Percentiles rank a stretch among this genome's conserved stretches.
These are phyloP conservation scores for Neoascia interrupta DNA, from an alignment of 2,888 invertebrate genomes.

Conservation along the genomic window DNA sequence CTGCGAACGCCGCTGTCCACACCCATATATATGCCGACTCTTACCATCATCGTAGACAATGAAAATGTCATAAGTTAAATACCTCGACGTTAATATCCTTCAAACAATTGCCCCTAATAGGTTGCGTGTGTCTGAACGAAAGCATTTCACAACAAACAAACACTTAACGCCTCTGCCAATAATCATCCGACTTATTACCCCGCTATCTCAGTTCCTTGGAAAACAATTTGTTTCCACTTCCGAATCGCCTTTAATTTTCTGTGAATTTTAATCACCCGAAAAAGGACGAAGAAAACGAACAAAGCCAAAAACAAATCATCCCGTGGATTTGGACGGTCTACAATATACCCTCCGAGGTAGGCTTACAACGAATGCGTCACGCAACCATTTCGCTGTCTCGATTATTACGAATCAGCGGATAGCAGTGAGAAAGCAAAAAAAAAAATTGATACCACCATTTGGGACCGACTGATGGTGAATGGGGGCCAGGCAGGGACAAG, in stretches of 20 bases:
- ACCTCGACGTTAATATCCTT: slow-evolving; percentile 22
- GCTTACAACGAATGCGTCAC: slow-evolving; percentile 45
- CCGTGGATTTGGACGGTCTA: slow-evolving; percentile 36
- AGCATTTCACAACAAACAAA: slow-evolving; percentile 60
- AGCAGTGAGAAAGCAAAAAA: slow-evolving; percentile 9
- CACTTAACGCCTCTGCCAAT: slow-evolving; percentile 68
- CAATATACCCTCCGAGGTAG: slow-evolving; percentile 9
- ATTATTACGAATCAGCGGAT: slow-evolving; percentile 47
- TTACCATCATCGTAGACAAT: background rate
- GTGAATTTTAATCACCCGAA: slow-evolving; percentile 67
- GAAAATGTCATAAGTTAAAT: slow-evolving; percentile 27
- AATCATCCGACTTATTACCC: slow-evolving; percentile 63
- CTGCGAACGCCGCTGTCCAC: too few species aligned
- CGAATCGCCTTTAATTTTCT: slow-evolving; percentile 63
- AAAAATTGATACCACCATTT: slow-evolving; percentile 40
- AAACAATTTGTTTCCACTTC: slow-evolving; percentile 64
- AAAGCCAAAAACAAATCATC: slow-evolving; percentile 35
- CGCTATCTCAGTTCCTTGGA: slow-evolving; percentile 43
- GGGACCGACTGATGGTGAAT: too few species aligned
- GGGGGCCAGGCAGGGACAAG: slow-evolving; percentile 4
- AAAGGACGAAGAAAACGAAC: slow-evolving; percentile 28
- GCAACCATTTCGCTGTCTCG: slow-evolving; percentile 47
- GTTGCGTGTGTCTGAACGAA: slow-evolving; percentile 51
- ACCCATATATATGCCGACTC: too few species aligned
- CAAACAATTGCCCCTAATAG: slow-evolving; percentile 26